Evolutionary conservation across 2,888 invertebrate species (phyloP), one percentile per base, ranked within the genome.

Genomic region (Macrophya alboannulata): DNA sequence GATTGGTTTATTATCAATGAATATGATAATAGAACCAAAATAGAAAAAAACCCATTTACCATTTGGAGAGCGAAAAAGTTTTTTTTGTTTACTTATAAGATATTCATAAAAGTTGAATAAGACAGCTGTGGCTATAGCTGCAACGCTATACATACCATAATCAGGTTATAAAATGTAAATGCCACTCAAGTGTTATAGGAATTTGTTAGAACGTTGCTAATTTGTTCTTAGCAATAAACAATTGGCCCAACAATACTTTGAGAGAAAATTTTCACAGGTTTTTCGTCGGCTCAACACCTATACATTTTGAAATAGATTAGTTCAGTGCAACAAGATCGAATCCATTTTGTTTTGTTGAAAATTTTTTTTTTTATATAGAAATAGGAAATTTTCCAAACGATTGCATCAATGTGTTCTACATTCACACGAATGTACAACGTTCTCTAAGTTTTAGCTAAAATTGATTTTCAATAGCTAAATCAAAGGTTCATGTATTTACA

Each of bases 291-390:
- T 62, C 10, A 25, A 25, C 8, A 25, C 68, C 17, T 68, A 68
- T 31, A 68, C 43, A 74, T 48, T 4, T 48, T 76, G 15, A 51
- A 76, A 59, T 37, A 51, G 10, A 51, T 25, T n/a, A 51, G 21
- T 76, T 55, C 10, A 17, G 48, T 31, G 76, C 51, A 31, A 76
- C 15, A 76, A 51, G 76, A 76, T 79, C 25, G 40, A 31, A 79
- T 81, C 43, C 62, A 1, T 62, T 21, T 81, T 31, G 31, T 55
- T n/a, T 21, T 21, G 25, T 15, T 55, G 25, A 31, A 4, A 55
- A 55, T 17, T 12, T 17, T 12, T 45, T 43, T 43, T 45, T 21
- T 76, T 3, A 76, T 21, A 62, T 62, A 40, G 15, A 2, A 51
- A 55, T 51, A 51, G 31, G 51, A 31, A 51, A 51, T 55, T 8